A percentile compares a stretch with the other conserved stretches of the same genome.
These are phyloP conservation scores for Cactoblastis cactorum DNA, from an alignment of 2,888 invertebrate species.

Conservation along the genomic window DNA sequence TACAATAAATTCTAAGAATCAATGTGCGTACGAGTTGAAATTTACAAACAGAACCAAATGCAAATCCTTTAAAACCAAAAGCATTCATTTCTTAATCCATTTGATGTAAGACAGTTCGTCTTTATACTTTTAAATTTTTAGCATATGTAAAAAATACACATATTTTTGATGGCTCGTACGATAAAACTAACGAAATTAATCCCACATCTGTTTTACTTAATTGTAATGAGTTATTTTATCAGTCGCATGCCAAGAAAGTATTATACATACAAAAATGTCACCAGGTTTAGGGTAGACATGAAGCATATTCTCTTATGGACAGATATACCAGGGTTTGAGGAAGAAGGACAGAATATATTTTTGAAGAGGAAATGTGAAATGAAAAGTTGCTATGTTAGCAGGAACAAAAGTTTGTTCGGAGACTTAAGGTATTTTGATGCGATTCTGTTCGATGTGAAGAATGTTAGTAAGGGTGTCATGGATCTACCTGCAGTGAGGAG, in stretches of 20 bases:
- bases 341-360: slow-evolving; percentile 44
- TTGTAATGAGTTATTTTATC: slow-evolving; percentile 26
- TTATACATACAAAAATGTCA: slow-evolving; percentile 29
- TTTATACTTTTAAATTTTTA: neutral
- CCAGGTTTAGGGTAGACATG: slow-evolving; percentile 45
- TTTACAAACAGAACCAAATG: neutral
- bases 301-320: slow-evolving; percentile 60
- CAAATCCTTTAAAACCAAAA: neutral
- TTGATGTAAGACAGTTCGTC: neutral
- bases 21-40: neutral
- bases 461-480: slow-evolving; percentile 30
- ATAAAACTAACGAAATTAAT: slow-evolving; percentile 29
- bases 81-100: neutral
- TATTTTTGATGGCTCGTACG: slow-evolving; percentile 38
- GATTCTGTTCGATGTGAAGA: slow-evolving; percentile 52
- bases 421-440: slow-evolving; percentile 57
- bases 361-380: slow-evolving; percentile 36
- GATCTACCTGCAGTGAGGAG: slow-evolving; percentile 40
- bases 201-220: slow-evolving; percentile 28
- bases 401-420: slow-evolving; percentile 41
- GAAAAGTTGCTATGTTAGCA: slow-evolving; percentile 56
- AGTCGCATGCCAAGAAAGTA: slow-evolving; percentile 24
- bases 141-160: no score
- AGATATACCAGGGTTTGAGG: slow-evolving; percentile 32
- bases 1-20: neutral